phyloP scores from a whole-genome alignment of 2,113 vertebrate species.

The Gulo gulo region DNA sequence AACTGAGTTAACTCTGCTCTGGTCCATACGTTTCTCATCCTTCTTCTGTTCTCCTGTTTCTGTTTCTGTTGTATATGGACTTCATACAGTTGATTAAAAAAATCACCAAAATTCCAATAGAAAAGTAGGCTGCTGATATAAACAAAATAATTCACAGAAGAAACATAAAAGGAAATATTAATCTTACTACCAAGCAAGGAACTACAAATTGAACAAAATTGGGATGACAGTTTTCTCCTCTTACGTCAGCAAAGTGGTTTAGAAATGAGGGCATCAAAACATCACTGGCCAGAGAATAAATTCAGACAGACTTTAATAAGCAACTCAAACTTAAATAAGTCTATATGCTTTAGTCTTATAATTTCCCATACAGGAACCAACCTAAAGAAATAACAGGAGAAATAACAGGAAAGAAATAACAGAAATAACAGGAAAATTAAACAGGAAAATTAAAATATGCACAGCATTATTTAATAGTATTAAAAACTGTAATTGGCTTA shows the following conservation, averaged over 20 bases:
- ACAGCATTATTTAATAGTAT: not conserved
- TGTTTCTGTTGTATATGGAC: not conserved
- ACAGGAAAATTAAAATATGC: not conserved
- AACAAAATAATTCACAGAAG: conserved; percentile 15
- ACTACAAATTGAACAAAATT: not conserved
- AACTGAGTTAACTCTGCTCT: not conserved
- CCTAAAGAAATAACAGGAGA: not conserved
- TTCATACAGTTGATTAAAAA: not conserved
- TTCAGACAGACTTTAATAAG: not conserved
- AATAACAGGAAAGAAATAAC: too few relatives aligned
- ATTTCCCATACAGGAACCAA: not conserved
- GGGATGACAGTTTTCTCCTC: not conserved
- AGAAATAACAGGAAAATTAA: too few relatives aligned
- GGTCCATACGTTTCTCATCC: not conserved
- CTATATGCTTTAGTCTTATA: not conserved
- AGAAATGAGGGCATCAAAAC: not conserved
- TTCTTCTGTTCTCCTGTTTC: not conserved
- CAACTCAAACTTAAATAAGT: not conserved
- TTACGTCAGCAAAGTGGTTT: not conserved
- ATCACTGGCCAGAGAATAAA: not conserved
- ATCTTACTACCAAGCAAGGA: not conserved
- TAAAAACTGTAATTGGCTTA: not conserved
- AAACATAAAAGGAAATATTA: not conserved
- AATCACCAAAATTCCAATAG: not conserved
- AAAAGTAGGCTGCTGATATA: not conserved